Conservation (phyloP, 2,113 vertebrate genomes). For the Gobiocypris rarus region DNA sequence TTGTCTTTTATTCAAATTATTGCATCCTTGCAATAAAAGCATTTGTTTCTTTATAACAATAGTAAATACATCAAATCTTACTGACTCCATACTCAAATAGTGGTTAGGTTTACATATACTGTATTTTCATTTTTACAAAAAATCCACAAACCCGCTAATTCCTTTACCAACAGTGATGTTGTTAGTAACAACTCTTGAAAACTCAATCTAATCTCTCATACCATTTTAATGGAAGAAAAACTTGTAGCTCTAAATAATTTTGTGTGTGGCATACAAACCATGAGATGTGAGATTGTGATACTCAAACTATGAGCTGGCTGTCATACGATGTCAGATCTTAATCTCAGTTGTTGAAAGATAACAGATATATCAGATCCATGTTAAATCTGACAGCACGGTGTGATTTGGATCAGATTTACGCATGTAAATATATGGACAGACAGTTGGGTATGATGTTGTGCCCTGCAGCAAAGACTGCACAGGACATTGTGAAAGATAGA, state of each 20-base stretch:
- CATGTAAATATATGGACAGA: constrained; percentile 3
- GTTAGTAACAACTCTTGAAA: neutral
- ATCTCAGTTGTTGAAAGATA: constrained; percentile 37
- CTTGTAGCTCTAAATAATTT: neutral
- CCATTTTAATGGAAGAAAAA: neutral
- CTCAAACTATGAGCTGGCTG: neutral
- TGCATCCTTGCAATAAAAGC: too few species aligned
- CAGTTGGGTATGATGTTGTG: constrained; percentile 10
- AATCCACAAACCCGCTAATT: too few species aligned
- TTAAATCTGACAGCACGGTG: constrained; percentile 34
- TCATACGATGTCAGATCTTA: constrained; percentile 18
- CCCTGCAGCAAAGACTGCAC: constrained; percentile 20
- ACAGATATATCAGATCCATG: constrained; percentile 32
- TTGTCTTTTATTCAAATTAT: too few species aligned
- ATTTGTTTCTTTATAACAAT: too few species aligned
- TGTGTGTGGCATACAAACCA: neutral
- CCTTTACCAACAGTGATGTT: neutral
- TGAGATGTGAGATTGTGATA: neutral
- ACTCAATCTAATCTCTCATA: neutral
- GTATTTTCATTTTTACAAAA: too few species aligned
- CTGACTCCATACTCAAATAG: too few species aligned
- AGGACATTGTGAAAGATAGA: neutral
- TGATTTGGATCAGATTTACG: constrained; percentile 22
- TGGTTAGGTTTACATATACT: too few species aligned
- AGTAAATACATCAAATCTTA: too few species aligned